phyloP scores from a whole-genome alignment of 2,888 invertebrate genomes.

The Quadroppia sp. region DNA sequence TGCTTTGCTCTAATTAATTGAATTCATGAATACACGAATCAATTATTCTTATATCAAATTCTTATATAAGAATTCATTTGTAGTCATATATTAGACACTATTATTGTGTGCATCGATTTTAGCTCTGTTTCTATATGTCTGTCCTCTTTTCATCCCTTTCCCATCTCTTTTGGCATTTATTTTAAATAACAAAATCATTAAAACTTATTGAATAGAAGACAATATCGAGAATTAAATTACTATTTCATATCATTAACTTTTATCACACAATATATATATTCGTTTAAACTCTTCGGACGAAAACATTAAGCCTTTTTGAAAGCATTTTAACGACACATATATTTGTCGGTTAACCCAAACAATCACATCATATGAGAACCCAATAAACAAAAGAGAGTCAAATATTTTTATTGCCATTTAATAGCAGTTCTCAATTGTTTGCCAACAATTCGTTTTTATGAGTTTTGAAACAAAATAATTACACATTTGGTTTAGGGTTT shows the following conservation, averaged over 20 bases:
- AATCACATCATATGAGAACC: neutral
- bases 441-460: no score
- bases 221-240: neutral
- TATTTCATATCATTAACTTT: neutral
- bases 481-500: no score
- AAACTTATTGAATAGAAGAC: neutral
- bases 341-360: neutral
- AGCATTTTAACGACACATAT: neutral
- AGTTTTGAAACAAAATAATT: no score
- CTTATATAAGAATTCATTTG: neutral
- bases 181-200: neutral
- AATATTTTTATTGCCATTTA: neutral
- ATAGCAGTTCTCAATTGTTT: no score
- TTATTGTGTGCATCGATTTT: no score
- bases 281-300: neutral
- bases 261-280: neutral
- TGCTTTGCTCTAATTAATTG: constrained; percentile 1
- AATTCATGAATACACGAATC: constrained; percentile 1
- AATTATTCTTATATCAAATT: neutral
- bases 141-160: neutral
- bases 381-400: neutral
- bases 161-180: neutral
- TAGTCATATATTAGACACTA: neutral
- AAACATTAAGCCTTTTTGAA: neutral
- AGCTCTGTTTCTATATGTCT: no score